Percentiles rank a stretch among this genome's conserved stretches.
Evolutionary conservation across 1,140 invertebrate species (phyloP).

Genomic region (Tyrophagus putrescentiae): DNA sequence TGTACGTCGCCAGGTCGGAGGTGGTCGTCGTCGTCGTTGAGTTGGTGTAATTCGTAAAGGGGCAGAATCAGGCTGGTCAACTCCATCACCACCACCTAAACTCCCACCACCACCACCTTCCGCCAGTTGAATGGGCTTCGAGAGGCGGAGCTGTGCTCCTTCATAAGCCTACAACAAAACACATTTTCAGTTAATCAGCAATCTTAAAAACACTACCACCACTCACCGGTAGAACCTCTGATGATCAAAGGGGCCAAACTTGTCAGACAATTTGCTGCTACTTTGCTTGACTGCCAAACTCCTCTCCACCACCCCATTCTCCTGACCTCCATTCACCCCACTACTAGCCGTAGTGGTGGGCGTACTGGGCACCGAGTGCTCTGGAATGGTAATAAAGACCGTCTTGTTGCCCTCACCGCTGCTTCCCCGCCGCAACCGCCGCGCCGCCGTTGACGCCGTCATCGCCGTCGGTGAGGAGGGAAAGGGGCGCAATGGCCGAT

Average conservation of each 20-base stretch:
- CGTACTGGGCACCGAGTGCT: too few species aligned
- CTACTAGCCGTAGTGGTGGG: too few species aligned
- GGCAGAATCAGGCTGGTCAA: neutral
- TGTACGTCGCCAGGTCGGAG: conserved; percentile 47
- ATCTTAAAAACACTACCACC: neutral
- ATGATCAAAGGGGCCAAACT: conserved; percentile 5
- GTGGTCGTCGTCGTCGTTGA: conserved; percentile 35
- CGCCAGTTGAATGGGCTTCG: neutral
- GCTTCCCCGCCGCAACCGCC: too few species aligned
- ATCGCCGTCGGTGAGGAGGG: too few species aligned
- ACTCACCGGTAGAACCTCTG: neutral
- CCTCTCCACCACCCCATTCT: too few species aligned
- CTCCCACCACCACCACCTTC: neutral
- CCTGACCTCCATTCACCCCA: too few species aligned
- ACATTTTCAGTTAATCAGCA: neutral
- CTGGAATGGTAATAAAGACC: neutral
- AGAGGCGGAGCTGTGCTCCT: neutral
- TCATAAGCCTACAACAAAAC: neutral
- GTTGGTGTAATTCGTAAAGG: neutral
- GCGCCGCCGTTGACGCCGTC: too few species aligned
- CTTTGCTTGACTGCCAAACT: too few species aligned
- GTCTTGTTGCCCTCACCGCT: too few species aligned
- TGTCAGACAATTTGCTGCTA: too few species aligned
- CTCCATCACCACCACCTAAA: neutral
- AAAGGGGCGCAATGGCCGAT: conserved; percentile 38